Evolutionary conservation across 2,797 vertebrate species (phyloP), one percentile per base, ranked within the genome.

Genomic region (Serranus cabrilla): DNA sequence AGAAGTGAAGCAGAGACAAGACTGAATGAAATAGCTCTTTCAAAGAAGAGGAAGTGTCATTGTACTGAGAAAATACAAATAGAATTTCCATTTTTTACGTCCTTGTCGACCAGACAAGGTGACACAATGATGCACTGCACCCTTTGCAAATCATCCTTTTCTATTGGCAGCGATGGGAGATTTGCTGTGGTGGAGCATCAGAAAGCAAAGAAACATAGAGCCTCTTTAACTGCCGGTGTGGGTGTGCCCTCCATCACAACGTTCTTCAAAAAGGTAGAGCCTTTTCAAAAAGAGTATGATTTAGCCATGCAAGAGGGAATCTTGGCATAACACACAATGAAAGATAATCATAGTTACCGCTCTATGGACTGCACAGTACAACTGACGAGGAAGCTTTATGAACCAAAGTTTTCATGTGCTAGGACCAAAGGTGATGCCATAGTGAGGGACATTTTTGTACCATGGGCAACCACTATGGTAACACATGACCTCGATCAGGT

Each of bases 321-420:
- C 52, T 55, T 34, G 27, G 52, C 16, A 4, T 55, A 34, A 8
- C 16, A 34, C 27, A 55, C 52, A 10, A 5, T 55, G 25, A 34
- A 12, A 57, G 34, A 21, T n/a, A 57, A 39, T 20, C 18, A 47
- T 20, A 20, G 46, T 47, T 47, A 47, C 46, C 18, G 11, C 1
- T 39, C 55, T 14, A 20, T 57, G 11, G 55, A 57, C 55, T 57
- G 55, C 34, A 40, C 11, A 8, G 55, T 37, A 20, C 55, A 13
- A 13, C 55, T 57, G 34, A 46, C 42, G 46, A 13, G 3, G 18
- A 46, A 61, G 42, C 43, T 61, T 61, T 16, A 31, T 20, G 18
- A 46, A 43, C 42, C 17, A 31, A 58, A 58, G 39, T 58, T 58
- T 58, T 21, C 56, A 42, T 58, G 37, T 58, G 37, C 37, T 16